Conservation (phyloP, 1,140 invertebrate species). For the Asbolus verrucosus region DNA sequence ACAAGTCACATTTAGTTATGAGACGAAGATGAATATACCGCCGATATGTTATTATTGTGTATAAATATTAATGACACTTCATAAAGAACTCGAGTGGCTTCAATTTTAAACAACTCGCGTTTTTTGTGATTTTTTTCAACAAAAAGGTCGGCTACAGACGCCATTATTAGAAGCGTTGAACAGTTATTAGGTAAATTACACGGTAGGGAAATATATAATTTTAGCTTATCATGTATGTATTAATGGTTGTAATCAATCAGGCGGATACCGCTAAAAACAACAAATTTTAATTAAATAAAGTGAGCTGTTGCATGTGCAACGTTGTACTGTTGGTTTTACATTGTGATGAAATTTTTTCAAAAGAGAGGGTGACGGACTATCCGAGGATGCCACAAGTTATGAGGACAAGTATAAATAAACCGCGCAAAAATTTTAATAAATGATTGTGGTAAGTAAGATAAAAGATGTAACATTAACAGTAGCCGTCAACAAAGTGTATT, state of each 20-base stretch:
- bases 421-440: slow-evolving; percentile 14
- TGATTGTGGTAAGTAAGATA: slow-evolving; percentile 21
- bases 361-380: not conserved
- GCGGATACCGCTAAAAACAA: not conserved
- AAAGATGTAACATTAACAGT: slow-evolving; percentile 35
- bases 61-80: slow-evolving; percentile 2
- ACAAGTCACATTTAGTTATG: slow-evolving; percentile 38
- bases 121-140: too few relatives aligned
- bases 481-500: slow-evolving; percentile 44
- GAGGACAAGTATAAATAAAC: not conserved
- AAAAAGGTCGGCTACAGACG: too few relatives aligned
- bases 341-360: not conserved
- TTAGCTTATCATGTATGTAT: too few relatives aligned
- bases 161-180: too few relatives aligned
- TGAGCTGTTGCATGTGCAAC: too few relatives aligned
- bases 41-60: slow-evolving; percentile 23
- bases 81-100: too few relatives aligned
- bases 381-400: not conserved
- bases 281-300: not conserved
- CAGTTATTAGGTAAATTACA: too few relatives aligned
- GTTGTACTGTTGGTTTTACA: not conserved
- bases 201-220: too few relatives aligned
- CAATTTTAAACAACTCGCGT: too few relatives aligned
- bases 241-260: too few relatives aligned
- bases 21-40: slow-evolving; percentile 39